Base-by-base conservation (phyloP, 1,140 invertebrate species). In the Copidosoma floridanum region DNA sequence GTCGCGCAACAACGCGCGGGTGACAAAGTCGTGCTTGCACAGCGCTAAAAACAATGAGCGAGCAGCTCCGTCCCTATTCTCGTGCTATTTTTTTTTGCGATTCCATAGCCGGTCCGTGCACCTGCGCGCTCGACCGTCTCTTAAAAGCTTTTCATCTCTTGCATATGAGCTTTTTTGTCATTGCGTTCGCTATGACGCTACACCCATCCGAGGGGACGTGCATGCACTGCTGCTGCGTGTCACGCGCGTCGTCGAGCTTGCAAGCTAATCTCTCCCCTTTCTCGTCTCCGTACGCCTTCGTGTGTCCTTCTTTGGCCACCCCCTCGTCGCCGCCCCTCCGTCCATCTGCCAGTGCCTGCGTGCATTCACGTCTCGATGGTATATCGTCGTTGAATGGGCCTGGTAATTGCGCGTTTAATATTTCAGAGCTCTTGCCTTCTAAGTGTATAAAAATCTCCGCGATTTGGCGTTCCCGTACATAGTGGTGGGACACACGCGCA, bases 401-500 rank as follows among this genome's bases (percentile, higher is more conserved):
- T 69, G 73, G 75, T 80, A 80, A 80, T 80, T 80, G 77, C 76
- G 66, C 74, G 76, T 69, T 80, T 77, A 80, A 80, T 79, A 80
- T 79, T 80, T 80, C 75, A 79, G 73, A 72, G 71, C 71, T 74
- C 72, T 74, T 71, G 67, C 71, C 69, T 57, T 74, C 66, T 72
- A 74, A 75, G 76, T 71, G 71, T 74, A 67, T 72, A 73, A 71
- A 75, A 75, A 72, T 65, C 68, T 69, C 64, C 65, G 55, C 67
- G 73, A 76, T 75, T 77, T 72, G 75, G 68, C n/a, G n/a, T n/a
- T n/a, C n/a, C n/a, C n/a, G n/a, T n/a, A n/a, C n/a, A n/a, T n/a
- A n/a, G n/a, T n/a, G n/a, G n/a, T n/a, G n/a, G n/a, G n/a, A n/a
- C n/a, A n/a, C n/a, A n/a, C n/a, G n/a, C n/a, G n/a, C n/a, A n/a